Base-by-base conservation (phyloP, 2,888 invertebrate genomes). In the Rosalia funebris region DNA sequence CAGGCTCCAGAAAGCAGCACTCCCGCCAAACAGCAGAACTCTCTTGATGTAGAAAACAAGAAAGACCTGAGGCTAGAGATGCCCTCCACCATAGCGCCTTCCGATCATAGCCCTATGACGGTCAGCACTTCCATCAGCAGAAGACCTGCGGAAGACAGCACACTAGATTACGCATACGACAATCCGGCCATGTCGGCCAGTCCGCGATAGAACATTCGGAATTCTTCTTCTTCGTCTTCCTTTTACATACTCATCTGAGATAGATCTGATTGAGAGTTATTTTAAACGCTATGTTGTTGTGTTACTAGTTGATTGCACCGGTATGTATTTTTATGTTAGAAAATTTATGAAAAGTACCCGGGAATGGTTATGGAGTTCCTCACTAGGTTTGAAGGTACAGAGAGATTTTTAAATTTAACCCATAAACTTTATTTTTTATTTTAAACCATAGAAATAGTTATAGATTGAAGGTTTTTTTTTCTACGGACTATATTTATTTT, bases 161-260 rank as follows among this genome's bases (percentile, higher is more conserved):
- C 91, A 1, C 81, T 90, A 36, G 92, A 91, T 71, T 91, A 90
- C 71, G 90, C 91, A 0, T 91, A 92, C 75, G 92, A 92, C 72
- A 92, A 92, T 79, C 89, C 89, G 75, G 91, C 87, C 0, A 87
- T 92, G 87, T 31, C 50, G 1, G 10, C 19, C 31, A 52, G 25
- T 41, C 41, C 41, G 10, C 41, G 41, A 25, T 50, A 39, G 19
- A 47, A 14, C 15, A 25, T 7, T 25, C 25, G 4, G 25, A 5
- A 3, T 25, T 25, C 25, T 25, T 25, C 25, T 25, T 25, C 25
- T 3, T 25, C 4, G 25, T 25, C 25, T 3, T 25, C 25, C 7
- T 25, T 7, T 25, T 25, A n/a, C n/a, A n/a, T n/a, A n/a, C n/a
- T n/a, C n/a, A n/a, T n/a, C n/a, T n/a, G n/a, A n/a, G 25, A 25